These are phyloP conservation scores for Campoletis raptor DNA, from an alignment of 2,888 invertebrate species.

Conservation along the genomic window DNA sequence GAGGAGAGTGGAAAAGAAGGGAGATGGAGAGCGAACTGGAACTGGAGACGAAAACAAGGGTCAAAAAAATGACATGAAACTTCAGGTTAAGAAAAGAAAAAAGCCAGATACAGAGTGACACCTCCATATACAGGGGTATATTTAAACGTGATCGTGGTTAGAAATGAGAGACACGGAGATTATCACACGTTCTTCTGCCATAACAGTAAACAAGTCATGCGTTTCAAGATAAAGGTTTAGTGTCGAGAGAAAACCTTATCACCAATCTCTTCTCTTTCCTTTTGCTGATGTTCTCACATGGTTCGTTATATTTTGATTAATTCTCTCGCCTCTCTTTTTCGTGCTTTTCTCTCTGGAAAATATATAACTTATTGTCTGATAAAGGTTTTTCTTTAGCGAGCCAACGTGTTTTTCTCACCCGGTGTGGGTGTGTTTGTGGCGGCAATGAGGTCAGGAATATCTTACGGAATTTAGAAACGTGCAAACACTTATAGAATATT, in stretches of 20 bases:
- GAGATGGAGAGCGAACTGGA: not conserved
- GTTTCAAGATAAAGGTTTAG: constrained; percentile 53
- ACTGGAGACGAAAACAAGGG: not conserved
- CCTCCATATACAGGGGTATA: constrained; percentile 10
- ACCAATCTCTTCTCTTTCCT: constrained; percentile 5
- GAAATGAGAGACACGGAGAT: constrained; percentile 46
- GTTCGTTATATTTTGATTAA: constrained; percentile 55
- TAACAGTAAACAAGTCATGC: constrained; percentile 64
- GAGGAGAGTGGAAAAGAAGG: not conserved
- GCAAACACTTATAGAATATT: not conserved
- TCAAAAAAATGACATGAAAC: constrained; percentile 8
- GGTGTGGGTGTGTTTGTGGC: no score
- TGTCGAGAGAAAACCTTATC: constrained; percentile 9
- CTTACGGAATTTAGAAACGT: constrained; percentile 32
- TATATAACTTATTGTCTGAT: constrained; percentile 24
- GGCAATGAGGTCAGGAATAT: constrained; percentile 47
- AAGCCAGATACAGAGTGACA: constrained; percentile 38
- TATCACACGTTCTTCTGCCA: constrained; percentile 39
- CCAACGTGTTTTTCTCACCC: no score
- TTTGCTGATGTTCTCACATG: constrained; percentile 1
- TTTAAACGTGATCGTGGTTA: constrained; percentile 16
- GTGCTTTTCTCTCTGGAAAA: not conserved
- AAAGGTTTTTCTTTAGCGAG: constrained; percentile 1
- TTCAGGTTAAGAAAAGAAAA: constrained; percentile 24
- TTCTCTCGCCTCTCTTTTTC: constrained; percentile 46